Evolutionary conservation across 2,888 invertebrate genomes (phyloP).

Genomic region (Taenaris catops): DNA sequence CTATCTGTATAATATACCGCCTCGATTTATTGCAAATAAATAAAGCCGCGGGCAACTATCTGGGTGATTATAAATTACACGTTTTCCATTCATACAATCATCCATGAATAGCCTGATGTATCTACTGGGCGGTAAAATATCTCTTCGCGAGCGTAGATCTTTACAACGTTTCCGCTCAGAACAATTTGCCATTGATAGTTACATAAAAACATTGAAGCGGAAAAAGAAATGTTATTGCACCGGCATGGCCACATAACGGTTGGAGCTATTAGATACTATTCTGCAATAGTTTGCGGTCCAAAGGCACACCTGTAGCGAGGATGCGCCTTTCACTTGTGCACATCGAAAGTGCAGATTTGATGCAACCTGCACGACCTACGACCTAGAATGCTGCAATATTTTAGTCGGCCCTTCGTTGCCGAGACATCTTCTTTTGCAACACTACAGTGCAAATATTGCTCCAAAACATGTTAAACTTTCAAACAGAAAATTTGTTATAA

Average conservation of each 20-base stretch:
- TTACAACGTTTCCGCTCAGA: slow-evolving; percentile 28
- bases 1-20: slow-evolving; percentile 6
- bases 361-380: slow-evolving; percentile 55
- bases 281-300: slow-evolving; percentile 21
- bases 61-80: slow-evolving; percentile 10
- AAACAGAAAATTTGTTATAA: too few species aligned
- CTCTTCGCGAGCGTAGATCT: slow-evolving; percentile 17
- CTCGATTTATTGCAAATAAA: slow-evolving; percentile 7
- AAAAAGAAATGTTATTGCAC: slow-evolving; percentile 30
- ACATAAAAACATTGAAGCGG: slow-evolving; percentile 15
- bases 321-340: slow-evolving; percentile 72
- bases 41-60: slow-evolving; percentile 8
- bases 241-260: slow-evolving; percentile 35
- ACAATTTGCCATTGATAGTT: slow-evolving; percentile 23
- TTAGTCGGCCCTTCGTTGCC: slow-evolving; percentile 19
- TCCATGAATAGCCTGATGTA: slow-evolving; percentile 23
- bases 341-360: slow-evolving; percentile 74
- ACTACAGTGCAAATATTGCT: slow-evolving; percentile 1
- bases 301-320: slow-evolving; percentile 45
- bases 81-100: slow-evolving; percentile 25
- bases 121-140: slow-evolving; percentile 24
- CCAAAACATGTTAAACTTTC: background rate
- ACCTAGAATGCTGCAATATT: slow-evolving; percentile 40
- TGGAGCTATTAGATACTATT: slow-evolving; percentile 14
- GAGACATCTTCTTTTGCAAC: slow-evolving; percentile 10